Evolutionary conservation across 2,888 invertebrate species (phyloP).

Genomic region (Apamea anceps): DNA sequence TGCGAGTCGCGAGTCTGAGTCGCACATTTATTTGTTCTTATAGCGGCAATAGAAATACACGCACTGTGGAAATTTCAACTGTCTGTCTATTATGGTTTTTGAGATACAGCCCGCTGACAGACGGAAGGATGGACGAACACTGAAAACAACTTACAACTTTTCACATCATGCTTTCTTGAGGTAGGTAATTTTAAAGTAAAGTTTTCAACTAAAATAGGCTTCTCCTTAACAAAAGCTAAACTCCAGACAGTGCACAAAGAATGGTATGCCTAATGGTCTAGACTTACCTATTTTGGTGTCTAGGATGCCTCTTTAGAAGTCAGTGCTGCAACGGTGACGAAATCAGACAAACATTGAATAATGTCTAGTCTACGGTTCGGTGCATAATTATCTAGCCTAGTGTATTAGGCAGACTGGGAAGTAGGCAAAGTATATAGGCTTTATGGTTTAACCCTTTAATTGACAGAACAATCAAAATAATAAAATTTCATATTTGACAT

Average conservation of each 20-base stretch:
- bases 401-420: constrained; percentile 7
- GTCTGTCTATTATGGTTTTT: too few species aligned
- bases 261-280: constrained; percentile 77
- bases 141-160: too few species aligned
- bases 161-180: background rate
- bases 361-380: constrained; percentile 20
- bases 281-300: constrained; percentile 69
- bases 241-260: constrained; percentile 72
- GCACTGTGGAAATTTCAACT: too few species aligned
- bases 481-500: too few species aligned
- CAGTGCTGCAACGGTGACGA: constrained; percentile 66
- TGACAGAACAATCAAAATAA: too few species aligned
- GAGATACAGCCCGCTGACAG: too few species aligned
- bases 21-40: too few species aligned
- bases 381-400: constrained; percentile 39
- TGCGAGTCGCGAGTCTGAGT: too few species aligned
- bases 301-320: constrained; percentile 77
- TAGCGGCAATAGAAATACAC: too few species aligned
- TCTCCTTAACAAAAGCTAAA: constrained; percentile 78
- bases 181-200: background rate
- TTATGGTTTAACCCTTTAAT: too few species aligned
- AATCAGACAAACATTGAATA: constrained; percentile 59
- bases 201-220: background rate
- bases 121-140: too few species aligned
- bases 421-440: background rate